Evolutionary conservation across 2,888 invertebrate genomes (phyloP), one percentile per base, ranked within the genome.

Genomic region (Drosophila anceps): DNA sequence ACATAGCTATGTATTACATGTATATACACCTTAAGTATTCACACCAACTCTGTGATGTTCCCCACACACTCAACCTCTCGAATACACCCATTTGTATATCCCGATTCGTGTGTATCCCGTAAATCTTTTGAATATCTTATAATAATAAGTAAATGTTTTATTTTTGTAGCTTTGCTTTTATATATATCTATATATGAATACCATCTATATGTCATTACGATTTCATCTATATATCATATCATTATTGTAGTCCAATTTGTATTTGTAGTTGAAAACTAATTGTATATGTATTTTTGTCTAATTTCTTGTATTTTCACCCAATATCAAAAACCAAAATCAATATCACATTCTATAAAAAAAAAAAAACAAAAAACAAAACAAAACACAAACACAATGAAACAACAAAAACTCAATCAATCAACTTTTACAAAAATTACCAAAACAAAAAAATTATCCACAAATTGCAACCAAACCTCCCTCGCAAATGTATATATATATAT

Each of bases 261-360:
- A 88, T 80, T 90, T 81, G 88, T 88, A 90, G 88, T 88, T 88
- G 90, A 84, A 84, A 91, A 91, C 91, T 91, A 91, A 91, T 91
- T 86, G 91, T 90, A 87, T 88, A 88, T 90, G 90, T 91, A 92
- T 91, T 91, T 88, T 92, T 91, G 91, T 92, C 91, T 92, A 91
- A 92, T 91, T 91, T 91, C 90, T 91, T 91, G 91, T 91, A 90
- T 88, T 86, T 92, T 90, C 91, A 90, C 90, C 82, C 84, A 69
- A 83, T 70, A 65, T 73, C 62, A 72, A 75, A 76, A 70, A 50
- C 12, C 55, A 86, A 81, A 29, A 69, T 68, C 68, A 68, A 68
- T 57, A 79, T 74, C 75, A 84, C 81, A 90, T 76, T 79, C 71
- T 84, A 82, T 74, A 76, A 64, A 84, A 74, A 73, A 70, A 76